Evolutionary conservation across 1,140 invertebrate species (phyloP), one percentile per base, ranked within the genome.

Genomic region (Ganaspis sp.): DNA sequence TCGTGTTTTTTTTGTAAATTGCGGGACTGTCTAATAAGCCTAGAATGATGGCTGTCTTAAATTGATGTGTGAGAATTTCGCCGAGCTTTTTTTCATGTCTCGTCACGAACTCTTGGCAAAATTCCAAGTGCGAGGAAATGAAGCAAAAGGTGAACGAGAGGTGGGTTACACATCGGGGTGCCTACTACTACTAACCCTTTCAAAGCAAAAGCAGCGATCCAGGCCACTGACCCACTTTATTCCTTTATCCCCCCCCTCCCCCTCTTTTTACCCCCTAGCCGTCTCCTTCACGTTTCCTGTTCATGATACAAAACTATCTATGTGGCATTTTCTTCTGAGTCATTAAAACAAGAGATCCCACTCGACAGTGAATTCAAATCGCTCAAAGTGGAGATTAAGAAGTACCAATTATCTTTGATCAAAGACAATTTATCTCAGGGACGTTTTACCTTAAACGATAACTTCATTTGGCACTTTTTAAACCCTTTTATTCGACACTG

Each of bases 181-280:
- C 23, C 74, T 85, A 83, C 83, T 77, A 83, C 70, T 75, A 79
- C 71, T 75, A 58, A 79, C 37, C 78, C 73, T 75, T 75, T 74
- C 53, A 73, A 70, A 83, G 81, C 75, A 73, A 85, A 84, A 88
- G 86, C 87, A 87, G 86, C 88, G 87, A 89, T 87, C 86, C 85
- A 89, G 88, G 87, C 84, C 87, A 88, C 81, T 87, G 87, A 87
- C 84, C 88, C 74, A 90, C 86, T 88, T 89, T 88, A 85, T 83
- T 77, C 85, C 84, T 86, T 86, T 84, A 83, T 85, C 85, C 86
- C 84, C 81, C 79, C 84, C 83, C 78, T 77, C 80, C 70, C 58
- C 29, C 26, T 38, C n/a, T 26, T 40, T 45, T 70, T 12, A 40
- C 69, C 38, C 11, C 17, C 11, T 40, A 42, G 42, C 26, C 42